phyloP scores from a whole-genome alignment of 1,140 invertebrate species.

The Bombus vancouverensis region DNA sequence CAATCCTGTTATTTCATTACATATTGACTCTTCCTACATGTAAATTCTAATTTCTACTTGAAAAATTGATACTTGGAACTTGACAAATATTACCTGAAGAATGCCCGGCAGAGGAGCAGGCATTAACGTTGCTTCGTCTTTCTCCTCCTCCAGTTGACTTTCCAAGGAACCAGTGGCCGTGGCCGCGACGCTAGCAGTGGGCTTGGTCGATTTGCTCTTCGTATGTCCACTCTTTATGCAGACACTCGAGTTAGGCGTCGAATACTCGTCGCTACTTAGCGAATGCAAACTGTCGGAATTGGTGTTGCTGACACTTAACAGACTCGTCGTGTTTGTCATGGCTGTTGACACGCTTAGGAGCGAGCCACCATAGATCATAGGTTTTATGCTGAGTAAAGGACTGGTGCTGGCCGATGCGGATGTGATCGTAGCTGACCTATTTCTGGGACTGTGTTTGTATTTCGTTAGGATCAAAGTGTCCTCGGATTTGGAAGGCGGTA shows the following conservation, averaged over 20 bases:
- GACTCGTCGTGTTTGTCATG: slow-evolving; percentile 83
- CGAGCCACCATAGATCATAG: slow-evolving; percentile 82
- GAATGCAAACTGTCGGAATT: slow-evolving; percentile 84
- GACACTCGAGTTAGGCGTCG: slow-evolving; percentile 66
- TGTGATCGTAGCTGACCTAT: slow-evolving; percentile 82
- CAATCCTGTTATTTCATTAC: not conserved
- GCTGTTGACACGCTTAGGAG: slow-evolving; percentile 72
- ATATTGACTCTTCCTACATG: not conserved
- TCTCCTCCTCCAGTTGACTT: slow-evolving; percentile 70
- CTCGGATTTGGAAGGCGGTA: slow-evolving; percentile 90
- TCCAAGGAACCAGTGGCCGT: slow-evolving; percentile 72
- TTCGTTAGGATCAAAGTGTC: slow-evolving; percentile 86
- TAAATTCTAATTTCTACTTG: not conserved
- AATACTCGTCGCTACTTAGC: slow-evolving; percentile 83
- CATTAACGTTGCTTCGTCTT: slow-evolving; percentile 76
- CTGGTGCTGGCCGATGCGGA: slow-evolving; percentile 87
- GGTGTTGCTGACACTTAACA: slow-evolving; percentile 82
- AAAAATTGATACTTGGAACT: not conserved
- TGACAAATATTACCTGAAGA: slow-evolving; percentile 82
- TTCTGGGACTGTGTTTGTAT: slow-evolving; percentile 84
- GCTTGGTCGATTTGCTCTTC: slow-evolving; percentile 69
- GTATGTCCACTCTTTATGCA: slow-evolving; percentile 60
- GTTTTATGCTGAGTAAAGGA: slow-evolving; percentile 85
- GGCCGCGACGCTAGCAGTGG: slow-evolving; percentile 77
- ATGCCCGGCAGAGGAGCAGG: slow-evolving; percentile 84